Conservation (phyloP, 2,797 vertebrate genomes). For the Pangasius larnaudii region DNA sequence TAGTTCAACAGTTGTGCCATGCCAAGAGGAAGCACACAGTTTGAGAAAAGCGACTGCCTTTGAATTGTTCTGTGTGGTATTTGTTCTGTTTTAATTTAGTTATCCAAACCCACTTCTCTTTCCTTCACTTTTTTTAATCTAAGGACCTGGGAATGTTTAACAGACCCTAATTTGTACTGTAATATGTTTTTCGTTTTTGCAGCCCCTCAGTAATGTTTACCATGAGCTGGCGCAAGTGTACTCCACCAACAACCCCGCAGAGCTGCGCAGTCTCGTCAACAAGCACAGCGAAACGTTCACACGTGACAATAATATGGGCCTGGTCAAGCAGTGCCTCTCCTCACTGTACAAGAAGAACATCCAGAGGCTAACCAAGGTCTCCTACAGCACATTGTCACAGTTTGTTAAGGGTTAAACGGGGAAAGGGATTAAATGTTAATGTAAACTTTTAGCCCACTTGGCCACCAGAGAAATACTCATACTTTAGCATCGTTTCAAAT, state of each 20-base stretch:
- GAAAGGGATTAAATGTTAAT: neutral
- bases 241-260: slow-evolving; percentile 93
- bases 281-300: slow-evolving; percentile 94
- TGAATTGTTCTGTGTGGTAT: neutral
- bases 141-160: neutral
- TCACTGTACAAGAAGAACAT: slow-evolving; percentile 99
- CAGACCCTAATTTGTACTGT: neutral
- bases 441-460: neutral
- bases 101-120: neutral
- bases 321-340: slow-evolving; percentile 97
- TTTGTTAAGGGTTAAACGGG: neutral
- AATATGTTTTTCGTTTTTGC: slow-evolving; percentile 36
- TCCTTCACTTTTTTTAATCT: too few relatives aligned
- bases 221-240: slow-evolving; percentile 97
- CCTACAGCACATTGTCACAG: neutral
- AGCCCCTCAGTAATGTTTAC: slow-evolving; percentile 98
- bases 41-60: neutral
- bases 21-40: neutral
- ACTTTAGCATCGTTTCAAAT: neutral
- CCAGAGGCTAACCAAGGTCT: slow-evolving; percentile 97
- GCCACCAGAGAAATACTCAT: neutral
- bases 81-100: neutral
- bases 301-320: slow-evolving; percentile 94
- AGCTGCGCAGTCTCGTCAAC: slow-evolving; percentile 90
- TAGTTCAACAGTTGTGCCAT: neutral